phyloP scores from a whole-genome alignment of 2,888 invertebrate genomes.

The Cantharis nigra region DNA sequence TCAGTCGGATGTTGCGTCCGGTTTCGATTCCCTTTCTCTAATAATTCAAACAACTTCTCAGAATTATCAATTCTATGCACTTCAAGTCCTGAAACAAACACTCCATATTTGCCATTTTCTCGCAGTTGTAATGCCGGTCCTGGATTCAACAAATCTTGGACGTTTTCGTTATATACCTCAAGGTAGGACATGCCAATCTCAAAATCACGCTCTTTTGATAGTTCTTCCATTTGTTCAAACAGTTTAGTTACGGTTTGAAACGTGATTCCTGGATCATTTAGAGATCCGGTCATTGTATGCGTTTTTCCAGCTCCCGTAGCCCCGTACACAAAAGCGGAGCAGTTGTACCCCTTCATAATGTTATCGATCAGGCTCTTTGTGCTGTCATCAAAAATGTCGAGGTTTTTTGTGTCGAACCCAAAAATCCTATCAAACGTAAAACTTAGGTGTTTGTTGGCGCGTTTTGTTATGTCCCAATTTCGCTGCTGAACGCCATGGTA shows the following conservation, averaged over 20 bases:
- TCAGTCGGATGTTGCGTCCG: constrained; percentile 94
- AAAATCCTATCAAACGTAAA: constrained; percentile 89
- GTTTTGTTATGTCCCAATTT: constrained; percentile 75
- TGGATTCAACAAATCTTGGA: constrained; percentile 79
- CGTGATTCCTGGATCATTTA: constrained; percentile 81
- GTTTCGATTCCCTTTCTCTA: constrained; percentile 83
- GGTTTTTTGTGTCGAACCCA: constrained; percentile 67
- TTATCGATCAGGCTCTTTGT: constrained; percentile 77
- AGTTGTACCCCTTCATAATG: constrained; percentile 74
- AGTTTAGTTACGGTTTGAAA: constrained; percentile 88
- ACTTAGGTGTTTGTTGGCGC: constrained; percentile 80
- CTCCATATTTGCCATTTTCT: constrained; percentile 79
- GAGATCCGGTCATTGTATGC: constrained; percentile 87
- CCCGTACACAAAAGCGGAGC: constrained; percentile 94
- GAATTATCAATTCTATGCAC: constrained; percentile 75
- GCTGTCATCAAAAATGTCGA: constrained; percentile 77
- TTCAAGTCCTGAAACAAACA: constrained; percentile 79
- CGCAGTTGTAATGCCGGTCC: constrained; percentile 72
- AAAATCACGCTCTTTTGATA: constrained; percentile 74
- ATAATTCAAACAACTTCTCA: constrained; percentile 74
- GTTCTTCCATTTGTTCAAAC: constrained; percentile 72
- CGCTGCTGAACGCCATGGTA: constrained; percentile 81
- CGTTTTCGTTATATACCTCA: constrained; percentile 90
- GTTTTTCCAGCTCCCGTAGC: constrained; percentile 97
- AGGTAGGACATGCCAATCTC: constrained; percentile 80